Base-by-base conservation (phyloP, 2,888 invertebrate species). In the Diogma glabrata region DNA sequence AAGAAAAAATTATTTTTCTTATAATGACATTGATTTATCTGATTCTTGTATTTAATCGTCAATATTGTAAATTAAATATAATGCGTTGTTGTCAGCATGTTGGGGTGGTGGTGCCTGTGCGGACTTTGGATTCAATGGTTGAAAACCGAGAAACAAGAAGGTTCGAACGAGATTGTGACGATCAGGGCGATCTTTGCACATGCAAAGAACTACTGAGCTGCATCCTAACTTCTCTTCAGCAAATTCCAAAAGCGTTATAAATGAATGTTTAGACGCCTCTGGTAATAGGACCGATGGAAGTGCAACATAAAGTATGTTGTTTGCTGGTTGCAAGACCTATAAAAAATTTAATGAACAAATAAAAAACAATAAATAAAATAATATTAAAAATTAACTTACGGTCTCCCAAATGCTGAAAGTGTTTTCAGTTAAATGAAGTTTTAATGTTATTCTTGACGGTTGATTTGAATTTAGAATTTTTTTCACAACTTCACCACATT, bases 91-190 rank as follows among this genome's bases (percentile, higher is more conserved):
- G 73, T 77, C 74, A 63, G 77, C 68, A 43, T 46, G 52, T 28
- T 53, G 49, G 14, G 53, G 62, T 62, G 80, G 77, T 56, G 87
- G 85, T 61, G 86, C 79, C 65, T 86, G 72, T 51, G 79, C 79
- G 57, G 91, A 85, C 59, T 80, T 86, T 43, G 94, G 90, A 38
- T 90, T 81, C 63, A 95, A 75, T 55, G 88, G 80, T 58, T 83
- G 81, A 74, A 96, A 96, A 54, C 96, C 96, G 76, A 96, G 81
- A 74, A 93, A 94, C 87, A 93, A 91, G 80, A 96, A 96, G 28
- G 94, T 93, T 61, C 94, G 85, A 57, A 96, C 82, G 62, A 96
- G 76, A 59, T 84, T 82, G 50, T 85, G 84, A 72, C 91, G 81
- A 66, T 95, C 93, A 48, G 80, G 69, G 50, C 91, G 82, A 63